Evolutionary conservation across 2,113 vertebrate genomes (phyloP), one percentile per base, ranked within the genome.

Genomic region (Pseudorasbora parva): DNA sequence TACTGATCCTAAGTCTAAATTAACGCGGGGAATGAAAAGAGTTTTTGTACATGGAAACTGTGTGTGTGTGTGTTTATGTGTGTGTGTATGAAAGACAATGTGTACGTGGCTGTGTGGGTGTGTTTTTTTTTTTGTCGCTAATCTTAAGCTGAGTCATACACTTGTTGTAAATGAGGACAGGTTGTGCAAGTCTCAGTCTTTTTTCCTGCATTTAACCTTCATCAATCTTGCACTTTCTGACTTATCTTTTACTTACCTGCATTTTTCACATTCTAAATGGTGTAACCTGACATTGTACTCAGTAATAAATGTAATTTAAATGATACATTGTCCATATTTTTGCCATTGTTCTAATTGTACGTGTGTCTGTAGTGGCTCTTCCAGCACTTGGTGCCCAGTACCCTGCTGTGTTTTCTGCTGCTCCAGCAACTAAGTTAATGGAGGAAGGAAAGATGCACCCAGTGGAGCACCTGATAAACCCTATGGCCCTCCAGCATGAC

Each of bases 401-500:
- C 92, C 96, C 96, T 86, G 90, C 96, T 87, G 89, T 99, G 92
- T 99, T 98, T 87, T 96, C 96, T 84, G 88, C 97, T 0, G 92
- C 95, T 56, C 84, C 87, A 1, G 94, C 96, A 3, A 93, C 95
- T 85, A 99, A 99, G 88, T 93, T 99, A 87, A 96, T 99, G 56
- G 97, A 99, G 91, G 98, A 99, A 0, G 97, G 96, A 21, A 99
- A 99, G 92, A 93, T 99, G 81, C 98, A 98, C 49, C 27, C 96
- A 0, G 91, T 99, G 54, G 98, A 99, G 89, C 98, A 99, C 88
- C 95, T 99, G 86, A 95, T 99, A 73, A 98, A 96, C 91, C 98
- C 97, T 51, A 94, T 99, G 79, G 92, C 97, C 0, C 94, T 99
- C 76, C 97, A 97, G 88, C 96, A 97, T 60, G 97, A 99, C 84